Conservation (phyloP, 2,797 vertebrate genomes). For the Aldrovandia affinis region DNA sequence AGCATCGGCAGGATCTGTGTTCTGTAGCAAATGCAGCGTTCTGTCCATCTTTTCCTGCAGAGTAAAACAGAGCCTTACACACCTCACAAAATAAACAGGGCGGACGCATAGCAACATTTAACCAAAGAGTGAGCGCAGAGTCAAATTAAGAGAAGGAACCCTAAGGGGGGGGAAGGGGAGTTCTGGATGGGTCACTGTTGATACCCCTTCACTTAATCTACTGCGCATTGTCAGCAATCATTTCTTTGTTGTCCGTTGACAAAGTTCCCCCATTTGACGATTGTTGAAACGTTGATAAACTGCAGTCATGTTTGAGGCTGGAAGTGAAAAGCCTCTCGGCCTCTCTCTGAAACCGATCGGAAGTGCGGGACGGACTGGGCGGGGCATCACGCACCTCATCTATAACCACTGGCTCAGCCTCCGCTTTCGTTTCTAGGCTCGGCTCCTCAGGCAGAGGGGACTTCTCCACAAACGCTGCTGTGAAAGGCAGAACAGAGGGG, state of each 20-base stretch:
- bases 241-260: not conserved
- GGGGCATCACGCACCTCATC: constrained; percentile 84
- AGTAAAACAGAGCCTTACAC: constrained; percentile 15
- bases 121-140: not conserved
- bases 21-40: constrained; percentile 86
- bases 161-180: not conserved
- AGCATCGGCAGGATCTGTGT: constrained; percentile 87
- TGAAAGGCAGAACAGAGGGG: not conserved
- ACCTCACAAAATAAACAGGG: not conserved
- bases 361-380: not conserved
- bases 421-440: constrained; percentile 75
- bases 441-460: constrained; percentile 71
- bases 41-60: constrained; percentile 92
- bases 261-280: too few species aligned
- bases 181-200: not conserved
- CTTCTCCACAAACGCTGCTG: constrained; percentile 75
- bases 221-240: not conserved
- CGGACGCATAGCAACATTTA: not conserved
- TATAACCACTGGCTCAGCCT: constrained; percentile 90
- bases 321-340: too few species aligned
- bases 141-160: not conserved
- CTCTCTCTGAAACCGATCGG: not conserved
- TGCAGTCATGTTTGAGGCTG: too few species aligned
- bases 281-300: too few species aligned
- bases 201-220: not conserved